Percentiles rank a stretch among this genome's conserved stretches.
Evolutionary conservation across 2,113 vertebrate species (phyloP).

Genomic region (Sitta europaea): DNA sequence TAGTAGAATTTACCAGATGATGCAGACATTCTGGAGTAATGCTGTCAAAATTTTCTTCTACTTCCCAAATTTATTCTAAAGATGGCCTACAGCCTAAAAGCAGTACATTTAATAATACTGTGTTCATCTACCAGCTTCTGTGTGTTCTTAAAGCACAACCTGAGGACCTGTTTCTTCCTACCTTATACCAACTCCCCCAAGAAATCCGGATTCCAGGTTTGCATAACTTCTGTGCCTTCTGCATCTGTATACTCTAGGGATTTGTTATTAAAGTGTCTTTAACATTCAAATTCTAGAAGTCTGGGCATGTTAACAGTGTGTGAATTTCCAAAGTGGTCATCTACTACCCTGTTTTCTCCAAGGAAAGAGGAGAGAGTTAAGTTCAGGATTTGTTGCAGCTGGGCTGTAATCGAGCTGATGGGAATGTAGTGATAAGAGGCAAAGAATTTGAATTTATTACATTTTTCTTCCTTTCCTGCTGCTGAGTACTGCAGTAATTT

Average conservation of each 20-base stretch:
- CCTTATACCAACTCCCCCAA: neutral
- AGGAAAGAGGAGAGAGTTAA: conserved; percentile 39
- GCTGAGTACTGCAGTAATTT: conserved; percentile 48
- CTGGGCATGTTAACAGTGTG: neutral
- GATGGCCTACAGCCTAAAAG: neutral
- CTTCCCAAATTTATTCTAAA: neutral
- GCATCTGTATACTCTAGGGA: neutral
- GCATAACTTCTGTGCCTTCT: neutral
- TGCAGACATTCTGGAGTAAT: neutral
- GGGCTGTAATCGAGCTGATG: conserved; percentile 55
- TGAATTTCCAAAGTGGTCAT: neutral
- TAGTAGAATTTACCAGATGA: neutral
- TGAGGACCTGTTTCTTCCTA: neutral
- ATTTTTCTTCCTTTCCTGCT: conserved; percentile 30
- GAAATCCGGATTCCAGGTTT: neutral
- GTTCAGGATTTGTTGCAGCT: conserved; percentile 57
- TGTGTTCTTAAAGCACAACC: neutral
- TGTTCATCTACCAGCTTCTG: neutral
- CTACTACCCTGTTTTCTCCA: neutral
- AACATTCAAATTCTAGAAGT: neutral
- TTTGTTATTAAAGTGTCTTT: neutral
- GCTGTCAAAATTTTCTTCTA: neutral
- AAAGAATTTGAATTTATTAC: conserved; percentile 58
- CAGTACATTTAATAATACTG: neutral
- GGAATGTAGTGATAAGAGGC: conserved; percentile 62